phyloP scores from a whole-genome alignment of 2,113 vertebrate species.

The Leptocoma aspasia region DNA sequence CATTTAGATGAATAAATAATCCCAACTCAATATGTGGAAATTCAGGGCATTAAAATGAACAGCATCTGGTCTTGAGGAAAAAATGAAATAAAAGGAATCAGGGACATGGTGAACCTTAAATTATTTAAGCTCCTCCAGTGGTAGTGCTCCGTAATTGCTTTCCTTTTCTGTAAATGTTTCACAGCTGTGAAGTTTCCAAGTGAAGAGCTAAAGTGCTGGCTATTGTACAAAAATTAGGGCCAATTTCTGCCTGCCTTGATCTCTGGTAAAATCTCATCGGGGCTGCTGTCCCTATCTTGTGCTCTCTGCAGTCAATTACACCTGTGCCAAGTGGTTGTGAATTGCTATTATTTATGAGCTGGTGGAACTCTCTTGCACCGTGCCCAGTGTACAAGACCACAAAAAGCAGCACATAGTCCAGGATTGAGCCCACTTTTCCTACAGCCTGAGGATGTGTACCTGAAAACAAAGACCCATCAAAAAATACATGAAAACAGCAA shows the following conservation, averaged over 20 bases:
- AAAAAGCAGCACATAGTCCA: background rate
- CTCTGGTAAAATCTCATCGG: slow-evolving; percentile 33
- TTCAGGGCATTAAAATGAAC: slow-evolving; percentile 23
- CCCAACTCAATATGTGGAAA: slow-evolving; percentile 5
- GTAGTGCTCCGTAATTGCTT: slow-evolving; percentile 71
- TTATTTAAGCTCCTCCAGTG: slow-evolving; percentile 75
- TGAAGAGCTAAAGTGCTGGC: slow-evolving; percentile 61
- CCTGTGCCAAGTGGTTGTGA: slow-evolving; percentile 7
- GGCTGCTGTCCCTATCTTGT: background rate
- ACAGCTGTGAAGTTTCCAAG: slow-evolving; percentile 72
- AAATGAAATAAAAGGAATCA: slow-evolving; percentile 61
- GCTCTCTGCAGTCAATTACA: slow-evolving; percentile 25
- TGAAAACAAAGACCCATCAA: background rate
- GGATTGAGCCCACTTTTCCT: background rate
- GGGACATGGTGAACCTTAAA: slow-evolving; percentile 68
- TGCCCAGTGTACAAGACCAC: background rate
- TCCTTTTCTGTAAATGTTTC: slow-evolving; percentile 69
- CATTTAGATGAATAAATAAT: background rate
- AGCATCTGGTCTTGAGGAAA: slow-evolving; percentile 66
- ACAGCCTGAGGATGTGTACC: background rate
- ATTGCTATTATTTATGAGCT: slow-evolving; percentile 1
- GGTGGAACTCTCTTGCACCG: background rate
- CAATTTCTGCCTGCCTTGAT: slow-evolving; percentile 38
- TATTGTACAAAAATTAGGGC: slow-evolving; percentile 62
- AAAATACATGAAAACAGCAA: background rate